Base-by-base conservation (phyloP, 2,888 invertebrate genomes). In the Euphydryas editha region DNA sequence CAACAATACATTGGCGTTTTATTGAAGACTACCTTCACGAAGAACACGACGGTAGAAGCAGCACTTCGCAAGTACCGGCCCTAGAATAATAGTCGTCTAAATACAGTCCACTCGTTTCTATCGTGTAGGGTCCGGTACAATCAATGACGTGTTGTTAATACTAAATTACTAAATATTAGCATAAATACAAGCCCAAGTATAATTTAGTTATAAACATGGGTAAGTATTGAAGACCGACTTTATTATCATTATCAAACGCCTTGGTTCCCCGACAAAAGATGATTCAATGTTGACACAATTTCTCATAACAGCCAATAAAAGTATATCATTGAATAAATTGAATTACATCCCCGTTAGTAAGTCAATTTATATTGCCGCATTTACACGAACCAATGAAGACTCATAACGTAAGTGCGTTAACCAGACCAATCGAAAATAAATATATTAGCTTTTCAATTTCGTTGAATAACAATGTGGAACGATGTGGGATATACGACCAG, bases 261-360 rank as follows among this genome's bases (percentile, higher is more conserved):
- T 59, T 17, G 42, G 21, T 18, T 11, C 17, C 58, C 8, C n/a
- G 20, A 44, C 59, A 62, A 55, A 39, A 59, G 47, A 55, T 62
- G 55, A 66, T 44, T 57, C 65, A 69, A 46, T 49, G 62, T 68
- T 54, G 59, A 60, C 62, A 59, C 39, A 49, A 55, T 54, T 36
- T 60, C 57, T 61, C 18, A 55, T 47, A 62, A 49, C 55, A 46
- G 37, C 18, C 61, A 62, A 59, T 68, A 44, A 60, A 57, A 18
- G 37, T 21, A 44, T 30, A 36, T 56, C 44, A 36, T 17, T 54
- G 39, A 59, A 61, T 59, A 65, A 68, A 68, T 65, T 68, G 68
- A 68, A 65, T 68, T 54, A 71, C 49, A 46, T 44, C 24, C 51
- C 63, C 42, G 44, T 21, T 49, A 44, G 44, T 59, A 51, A 24